Conservation (phyloP, 2,888 invertebrate genomes). For the Athalia cordata region DNA sequence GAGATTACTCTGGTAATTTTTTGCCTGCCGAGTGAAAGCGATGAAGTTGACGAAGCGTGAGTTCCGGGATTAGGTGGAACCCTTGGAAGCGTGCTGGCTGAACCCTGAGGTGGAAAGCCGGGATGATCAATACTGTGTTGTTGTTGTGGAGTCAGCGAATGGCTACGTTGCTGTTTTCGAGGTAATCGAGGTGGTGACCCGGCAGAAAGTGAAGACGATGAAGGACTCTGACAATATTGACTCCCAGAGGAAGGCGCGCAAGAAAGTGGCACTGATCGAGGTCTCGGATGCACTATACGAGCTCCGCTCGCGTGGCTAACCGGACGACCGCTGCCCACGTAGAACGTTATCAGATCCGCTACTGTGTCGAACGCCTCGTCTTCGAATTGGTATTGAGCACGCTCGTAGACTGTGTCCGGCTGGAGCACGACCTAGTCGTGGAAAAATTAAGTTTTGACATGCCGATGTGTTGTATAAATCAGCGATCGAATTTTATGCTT, state of each 20-base stretch:
- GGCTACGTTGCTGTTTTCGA: conserved; percentile 83
- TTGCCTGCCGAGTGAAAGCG: conserved; percentile 68
- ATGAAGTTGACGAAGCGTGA: conserved; percentile 61
- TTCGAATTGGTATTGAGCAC: conserved; percentile 95
- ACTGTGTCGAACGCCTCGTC: conserved; percentile 95
- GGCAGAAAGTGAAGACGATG: conserved; percentile 76
- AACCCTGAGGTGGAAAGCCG: conserved; percentile 24
- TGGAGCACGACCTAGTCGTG: conserved; percentile 83
- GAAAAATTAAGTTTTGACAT: background rate
- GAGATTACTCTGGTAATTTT: conserved; percentile 78
- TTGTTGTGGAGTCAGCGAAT: conserved; percentile 81
- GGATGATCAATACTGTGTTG: conserved; percentile 52
- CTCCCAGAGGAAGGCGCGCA: conserved; percentile 65
- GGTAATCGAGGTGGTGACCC: conserved; percentile 72
- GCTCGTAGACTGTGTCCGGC: conserved; percentile 93
- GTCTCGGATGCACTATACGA: conserved; percentile 89
- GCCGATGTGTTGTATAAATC: background rate
- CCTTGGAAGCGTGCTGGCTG: conserved; percentile 46
- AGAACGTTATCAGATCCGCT: conserved; percentile 93
- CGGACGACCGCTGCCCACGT: conserved; percentile 92
- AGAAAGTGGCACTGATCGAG: conserved; percentile 83
- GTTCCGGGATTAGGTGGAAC: conserved; percentile 63
- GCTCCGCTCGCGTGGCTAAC: conserved; percentile 93
- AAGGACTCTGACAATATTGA: conserved; percentile 73
- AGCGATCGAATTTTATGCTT: too few species aligned